Evolutionary conservation across 2,888 invertebrate genomes (phyloP).

Genomic region (Iphiclides podalirius): DNA sequence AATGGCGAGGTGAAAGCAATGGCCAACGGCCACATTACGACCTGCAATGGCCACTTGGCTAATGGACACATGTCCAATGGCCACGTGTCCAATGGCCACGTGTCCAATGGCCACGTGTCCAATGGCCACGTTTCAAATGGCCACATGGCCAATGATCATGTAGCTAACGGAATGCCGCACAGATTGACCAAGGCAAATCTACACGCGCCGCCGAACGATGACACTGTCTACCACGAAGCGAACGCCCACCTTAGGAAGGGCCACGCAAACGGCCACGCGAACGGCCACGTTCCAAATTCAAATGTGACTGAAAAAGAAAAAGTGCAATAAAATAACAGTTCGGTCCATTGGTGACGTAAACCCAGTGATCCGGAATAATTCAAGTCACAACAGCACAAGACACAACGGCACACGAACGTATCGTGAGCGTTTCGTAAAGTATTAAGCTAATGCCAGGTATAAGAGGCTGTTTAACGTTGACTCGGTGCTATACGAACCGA

Average conservation of each 20-base stretch:
- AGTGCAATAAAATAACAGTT: constrained; percentile 46
- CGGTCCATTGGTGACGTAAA: constrained; percentile 17
- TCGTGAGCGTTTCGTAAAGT: constrained; percentile 4
- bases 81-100: not conserved
- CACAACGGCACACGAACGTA: constrained; percentile 1
- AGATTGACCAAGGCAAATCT: constrained; percentile 12
- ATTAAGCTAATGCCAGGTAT: constrained; percentile 9
- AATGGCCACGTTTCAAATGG: constrained; percentile 20
- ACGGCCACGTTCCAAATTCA: constrained; percentile 36
- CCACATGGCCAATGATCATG: constrained; percentile 35
- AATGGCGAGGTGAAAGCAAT: constrained; percentile 22
- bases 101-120: constrained; percentile 41
- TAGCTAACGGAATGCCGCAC: not conserved
- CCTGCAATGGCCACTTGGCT: constrained; percentile 12
- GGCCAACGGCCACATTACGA: constrained; percentile 42
- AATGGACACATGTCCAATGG: constrained; percentile 35
- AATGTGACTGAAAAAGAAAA: constrained; percentile 55
- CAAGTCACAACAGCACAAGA: constrained; percentile 8
- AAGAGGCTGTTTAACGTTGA: constrained; percentile 17
- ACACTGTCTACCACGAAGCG: constrained; percentile 9
- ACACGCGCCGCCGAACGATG: not conserved
- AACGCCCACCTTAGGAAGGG: constrained; percentile 36
- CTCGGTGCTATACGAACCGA: not conserved
- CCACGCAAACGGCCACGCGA: constrained; percentile 34
- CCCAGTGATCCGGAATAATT: constrained; percentile 20